These are phyloP conservation scores for Sanderia malayensis DNA, from an alignment of 30 jellyfish, hydroid and myxozoan species.

Conservation along the genomic window DNA sequence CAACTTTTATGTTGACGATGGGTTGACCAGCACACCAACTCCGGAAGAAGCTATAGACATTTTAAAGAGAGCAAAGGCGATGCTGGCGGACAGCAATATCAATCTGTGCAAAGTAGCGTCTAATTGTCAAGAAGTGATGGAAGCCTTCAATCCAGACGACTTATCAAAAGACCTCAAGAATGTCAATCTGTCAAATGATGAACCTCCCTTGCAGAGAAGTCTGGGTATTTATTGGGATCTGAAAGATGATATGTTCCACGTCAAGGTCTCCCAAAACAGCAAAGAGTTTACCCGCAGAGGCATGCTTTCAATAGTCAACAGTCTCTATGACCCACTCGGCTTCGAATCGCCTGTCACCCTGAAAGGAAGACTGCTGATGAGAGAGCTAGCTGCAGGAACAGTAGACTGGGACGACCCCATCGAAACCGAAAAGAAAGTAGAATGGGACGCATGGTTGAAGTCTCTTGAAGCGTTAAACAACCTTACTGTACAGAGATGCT, in stretches of 20 bases:
- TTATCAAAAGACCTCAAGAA: slow-evolving; percentile 13
- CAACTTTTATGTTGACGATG: slow-evolving; percentile 64
- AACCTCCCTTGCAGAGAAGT: slow-evolving; percentile 40
- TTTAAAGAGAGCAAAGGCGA: slow-evolving; percentile 8
- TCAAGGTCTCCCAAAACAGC: slow-evolving; percentile 14
- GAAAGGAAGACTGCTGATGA: slow-evolving; percentile 33
- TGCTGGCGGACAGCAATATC: slow-evolving; percentile 29
- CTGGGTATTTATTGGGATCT: slow-evolving; percentile 49
- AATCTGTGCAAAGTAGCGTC: slow-evolving; percentile 34
- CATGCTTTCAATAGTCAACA: slow-evolving; percentile 12
- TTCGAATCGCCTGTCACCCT: slow-evolving; percentile 49
- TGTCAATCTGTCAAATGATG: slow-evolving; percentile 17
- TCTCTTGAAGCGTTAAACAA: slow-evolving; percentile 20
- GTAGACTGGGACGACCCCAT: slow-evolving; percentile 54
- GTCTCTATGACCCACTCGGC: slow-evolving; percentile 36
- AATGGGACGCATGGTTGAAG: slow-evolving; percentile 32
- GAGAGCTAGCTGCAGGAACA: slow-evolving; percentile 30
- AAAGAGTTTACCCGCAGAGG: slow-evolving; percentile 33
- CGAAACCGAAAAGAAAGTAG: slow-evolving; percentile 17
- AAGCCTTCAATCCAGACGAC: slow-evolving; percentile 44
- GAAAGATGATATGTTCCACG: slow-evolving; percentile 33
- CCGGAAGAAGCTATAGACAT: slow-evolving; percentile 23
- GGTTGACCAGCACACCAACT: slow-evolving; percentile 18
- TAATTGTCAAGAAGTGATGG: slow-evolving; percentile 29
- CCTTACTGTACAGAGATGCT: slow-evolving; percentile 33